These are phyloP conservation scores for Smittia sp. DNA, from an alignment of 2,888 invertebrate species.

Conservation along the genomic window DNA sequence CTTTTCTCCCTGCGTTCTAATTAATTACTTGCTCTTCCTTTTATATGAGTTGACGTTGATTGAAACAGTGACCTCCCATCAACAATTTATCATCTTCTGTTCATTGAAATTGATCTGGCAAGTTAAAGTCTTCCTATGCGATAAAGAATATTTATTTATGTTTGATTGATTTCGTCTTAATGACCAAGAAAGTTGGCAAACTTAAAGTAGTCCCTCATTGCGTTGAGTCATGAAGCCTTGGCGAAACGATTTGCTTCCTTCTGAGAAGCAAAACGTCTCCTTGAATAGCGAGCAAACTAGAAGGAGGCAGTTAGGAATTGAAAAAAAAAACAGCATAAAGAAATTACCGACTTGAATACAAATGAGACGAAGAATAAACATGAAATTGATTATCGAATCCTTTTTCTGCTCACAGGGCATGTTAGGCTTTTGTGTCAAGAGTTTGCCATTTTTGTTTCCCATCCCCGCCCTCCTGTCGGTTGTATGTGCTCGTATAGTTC, in stretches of 20 bases:
- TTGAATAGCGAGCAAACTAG: not conserved
- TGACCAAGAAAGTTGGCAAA: not conserved
- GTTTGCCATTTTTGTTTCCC: not conserved
- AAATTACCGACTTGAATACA: slow-evolving; percentile 32
- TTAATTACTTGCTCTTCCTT: slow-evolving; percentile 4
- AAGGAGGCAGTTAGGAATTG: slow-evolving; percentile 32
- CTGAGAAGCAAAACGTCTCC: not conserved
- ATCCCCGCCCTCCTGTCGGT: not conserved
- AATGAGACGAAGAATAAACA: slow-evolving; percentile 36
- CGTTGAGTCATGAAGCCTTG: not conserved
- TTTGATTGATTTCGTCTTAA: slow-evolving; percentile 1
- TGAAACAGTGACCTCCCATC: not conserved
- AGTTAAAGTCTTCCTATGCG: not conserved
- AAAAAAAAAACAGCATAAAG: slow-evolving; percentile 36
- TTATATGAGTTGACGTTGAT: slow-evolving; percentile 10
- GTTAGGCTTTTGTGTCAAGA: slow-evolving; percentile 2
- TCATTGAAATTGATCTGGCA: not conserved
- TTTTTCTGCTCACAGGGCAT: slow-evolving; percentile 10
- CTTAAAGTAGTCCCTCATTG: not conserved
- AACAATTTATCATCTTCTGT: not conserved
- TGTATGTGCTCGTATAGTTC: not conserved
- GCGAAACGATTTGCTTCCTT: not conserved
- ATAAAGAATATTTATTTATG: not conserved
- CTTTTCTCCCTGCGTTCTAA: too few relatives aligned
- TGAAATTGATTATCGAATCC: slow-evolving; percentile 37